Conservation (phyloP, 2,113 vertebrate genomes). For the Eudyptes chrysolophus region DNA sequence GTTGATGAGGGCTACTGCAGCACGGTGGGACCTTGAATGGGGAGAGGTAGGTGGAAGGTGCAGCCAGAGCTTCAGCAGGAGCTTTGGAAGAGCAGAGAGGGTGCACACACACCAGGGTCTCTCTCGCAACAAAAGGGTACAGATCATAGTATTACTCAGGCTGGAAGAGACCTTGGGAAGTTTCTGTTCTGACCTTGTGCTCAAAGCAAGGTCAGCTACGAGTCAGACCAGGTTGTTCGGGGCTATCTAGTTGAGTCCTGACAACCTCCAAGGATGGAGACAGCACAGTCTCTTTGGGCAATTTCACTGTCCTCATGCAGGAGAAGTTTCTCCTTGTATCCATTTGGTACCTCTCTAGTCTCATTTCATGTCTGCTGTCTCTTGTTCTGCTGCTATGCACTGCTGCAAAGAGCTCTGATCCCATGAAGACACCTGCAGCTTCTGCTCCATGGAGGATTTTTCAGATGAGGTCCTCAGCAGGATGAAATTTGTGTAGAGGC, state of each 20-base stretch:
- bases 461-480: background rate
- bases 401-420: background rate
- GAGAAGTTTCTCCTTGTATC: background rate
- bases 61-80: background rate
- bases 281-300: background rate
- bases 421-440: background rate
- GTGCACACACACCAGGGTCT: background rate
- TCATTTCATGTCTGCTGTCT: background rate
- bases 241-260: background rate
- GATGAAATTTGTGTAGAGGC: background rate
- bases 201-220: background rate
- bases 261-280: background rate
- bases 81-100: background rate
- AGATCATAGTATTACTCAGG: background rate
- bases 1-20: background rate
- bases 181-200: background rate
- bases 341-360: background rate
- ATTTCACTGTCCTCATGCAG: background rate
- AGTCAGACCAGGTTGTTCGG: background rate
- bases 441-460: background rate
- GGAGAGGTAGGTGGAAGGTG: background rate
- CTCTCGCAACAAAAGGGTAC: background rate
- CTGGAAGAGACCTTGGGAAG: background rate
- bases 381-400: background rate
- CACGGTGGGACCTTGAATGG: rapidly evolving